A percentile compares a stretch with the other conserved stretches of the same genome.
phyloP scores from a whole-genome alignment of 2,113 vertebrate species.

The Pagrus major region DNA sequence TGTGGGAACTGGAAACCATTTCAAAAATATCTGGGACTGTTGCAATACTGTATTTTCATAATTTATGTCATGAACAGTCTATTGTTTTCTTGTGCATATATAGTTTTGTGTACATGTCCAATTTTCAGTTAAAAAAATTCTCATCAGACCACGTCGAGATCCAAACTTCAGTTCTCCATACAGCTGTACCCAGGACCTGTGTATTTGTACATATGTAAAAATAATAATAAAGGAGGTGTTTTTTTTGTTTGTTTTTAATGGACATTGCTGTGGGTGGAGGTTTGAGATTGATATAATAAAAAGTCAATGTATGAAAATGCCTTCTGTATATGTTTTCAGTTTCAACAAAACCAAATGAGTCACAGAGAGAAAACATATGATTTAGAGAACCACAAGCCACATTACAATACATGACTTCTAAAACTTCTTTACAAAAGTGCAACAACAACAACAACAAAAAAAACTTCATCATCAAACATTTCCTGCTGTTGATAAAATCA shows the following conservation, averaged over 20 bases:
- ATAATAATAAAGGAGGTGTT: conserved; percentile 87
- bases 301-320: conserved; percentile 74
- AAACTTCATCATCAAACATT: background rate
- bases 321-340: conserved; percentile 12
- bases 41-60: conserved; percentile 94
- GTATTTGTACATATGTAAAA: conserved; percentile 96
- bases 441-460: too few species aligned
- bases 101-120: conserved; percentile 89
- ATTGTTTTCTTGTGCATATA: conserved; percentile 90
- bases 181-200: conserved; percentile 88
- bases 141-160: conserved; percentile 87
- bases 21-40: conserved; percentile 95
- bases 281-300: conserved; percentile 84
- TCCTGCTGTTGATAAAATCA: background rate
- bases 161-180: conserved; percentile 86
- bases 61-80: conserved; percentile 83
- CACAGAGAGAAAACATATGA: conserved; percentile 16
- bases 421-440: conserved; percentile 19
- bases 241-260: conserved; percentile 93
- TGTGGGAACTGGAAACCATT: conserved; percentile 76
- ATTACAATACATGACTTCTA: conserved; percentile 18
- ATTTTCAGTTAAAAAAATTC: conserved; percentile 88
- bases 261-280: conserved; percentile 77
- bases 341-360: background rate
- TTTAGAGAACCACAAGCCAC: background rate